Conservation (phyloP, 2,797 vertebrate genomes). For the Anabacerthia variegaticeps region DNA sequence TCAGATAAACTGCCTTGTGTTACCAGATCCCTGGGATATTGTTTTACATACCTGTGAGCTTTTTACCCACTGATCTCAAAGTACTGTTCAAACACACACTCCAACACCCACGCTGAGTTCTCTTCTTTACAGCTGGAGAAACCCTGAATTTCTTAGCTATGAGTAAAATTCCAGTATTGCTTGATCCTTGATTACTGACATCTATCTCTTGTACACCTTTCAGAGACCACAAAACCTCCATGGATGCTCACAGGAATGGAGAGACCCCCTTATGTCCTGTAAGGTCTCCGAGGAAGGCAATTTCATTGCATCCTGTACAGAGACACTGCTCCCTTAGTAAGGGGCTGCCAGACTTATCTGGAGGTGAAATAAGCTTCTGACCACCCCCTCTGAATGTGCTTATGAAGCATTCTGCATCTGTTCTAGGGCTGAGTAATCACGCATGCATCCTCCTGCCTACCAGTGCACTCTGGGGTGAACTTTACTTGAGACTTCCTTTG, state of each 20-base stretch:
- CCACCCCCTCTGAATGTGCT: accelerated
- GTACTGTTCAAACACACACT: background rate
- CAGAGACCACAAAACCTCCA: background rate
- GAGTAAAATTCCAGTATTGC: background rate
- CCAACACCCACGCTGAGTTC: background rate
- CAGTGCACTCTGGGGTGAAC: background rate
- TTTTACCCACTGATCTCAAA: background rate
- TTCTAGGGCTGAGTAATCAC: background rate
- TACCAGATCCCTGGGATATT: background rate
- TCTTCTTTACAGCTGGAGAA: background rate
- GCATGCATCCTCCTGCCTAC: background rate
- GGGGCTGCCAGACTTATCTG: background rate
- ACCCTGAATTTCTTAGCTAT: background rate
- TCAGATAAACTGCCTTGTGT: background rate
- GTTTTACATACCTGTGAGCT: background rate
- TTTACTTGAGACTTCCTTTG: background rate
- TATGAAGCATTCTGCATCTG: background rate
- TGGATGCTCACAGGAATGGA: background rate
- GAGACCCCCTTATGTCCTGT: accelerated
- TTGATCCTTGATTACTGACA: background rate
- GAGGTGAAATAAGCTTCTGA: background rate
- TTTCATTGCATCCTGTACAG: background rate
- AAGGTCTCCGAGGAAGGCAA: background rate
- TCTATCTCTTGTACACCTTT: background rate
- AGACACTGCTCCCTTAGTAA: background rate